Percentiles rank a stretch among this genome's conserved stretches.
Conservation (phyloP, 2,113 vertebrate species). For the Vimba vimba region DNA sequence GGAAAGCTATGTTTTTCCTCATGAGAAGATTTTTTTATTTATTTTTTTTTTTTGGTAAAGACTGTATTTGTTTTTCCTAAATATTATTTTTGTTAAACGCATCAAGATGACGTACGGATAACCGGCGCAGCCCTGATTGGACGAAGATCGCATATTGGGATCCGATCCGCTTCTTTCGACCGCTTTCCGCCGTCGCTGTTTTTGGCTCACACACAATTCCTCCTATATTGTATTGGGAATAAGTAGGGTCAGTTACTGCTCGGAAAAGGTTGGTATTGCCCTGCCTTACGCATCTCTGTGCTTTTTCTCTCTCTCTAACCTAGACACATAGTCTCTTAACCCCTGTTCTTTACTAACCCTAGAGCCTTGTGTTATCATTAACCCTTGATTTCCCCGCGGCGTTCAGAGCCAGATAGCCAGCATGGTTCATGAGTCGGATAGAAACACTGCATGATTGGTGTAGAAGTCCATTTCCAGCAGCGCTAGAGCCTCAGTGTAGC, state of each 20-base stretch:
- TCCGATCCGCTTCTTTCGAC: background rate
- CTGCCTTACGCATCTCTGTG: slow-evolving; percentile 96
- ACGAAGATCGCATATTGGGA: slow-evolving; percentile 28
- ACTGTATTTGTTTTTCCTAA: background rate
- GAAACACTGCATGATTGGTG: slow-evolving; percentile 16
- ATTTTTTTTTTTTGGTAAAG: slow-evolving; percentile 60
- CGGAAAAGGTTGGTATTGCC: slow-evolving; percentile 99
- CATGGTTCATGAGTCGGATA: background rate
- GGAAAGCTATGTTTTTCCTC: slow-evolving; percentile 71
- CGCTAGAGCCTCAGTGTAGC: slow-evolving; percentile 1
- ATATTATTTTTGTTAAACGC: too few species aligned
- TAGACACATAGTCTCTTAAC: slow-evolving; percentile 78
- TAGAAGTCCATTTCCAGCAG: background rate
- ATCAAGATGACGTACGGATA: background rate
- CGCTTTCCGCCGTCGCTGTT: slow-evolving; percentile 45
- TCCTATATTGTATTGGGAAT: slow-evolving; percentile 99
- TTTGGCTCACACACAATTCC: slow-evolving; percentile 93
- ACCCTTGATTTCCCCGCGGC: slow-evolving; percentile 50
- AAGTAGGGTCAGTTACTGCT: slow-evolving; percentile 97
- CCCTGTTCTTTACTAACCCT: slow-evolving; percentile 81
- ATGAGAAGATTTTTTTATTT: slow-evolving; percentile 60
- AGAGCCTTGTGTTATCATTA: slow-evolving; percentile 79
- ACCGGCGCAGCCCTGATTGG: too few species aligned
- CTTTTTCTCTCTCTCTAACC: slow-evolving; percentile 86
- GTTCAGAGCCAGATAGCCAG: slow-evolving; percentile 5